A percentile compares a stretch with the other conserved stretches of the same genome.
Evolutionary conservation across 23 tunicate species (phyloP).

Genomic region (Phallusia fumigata): DNA sequence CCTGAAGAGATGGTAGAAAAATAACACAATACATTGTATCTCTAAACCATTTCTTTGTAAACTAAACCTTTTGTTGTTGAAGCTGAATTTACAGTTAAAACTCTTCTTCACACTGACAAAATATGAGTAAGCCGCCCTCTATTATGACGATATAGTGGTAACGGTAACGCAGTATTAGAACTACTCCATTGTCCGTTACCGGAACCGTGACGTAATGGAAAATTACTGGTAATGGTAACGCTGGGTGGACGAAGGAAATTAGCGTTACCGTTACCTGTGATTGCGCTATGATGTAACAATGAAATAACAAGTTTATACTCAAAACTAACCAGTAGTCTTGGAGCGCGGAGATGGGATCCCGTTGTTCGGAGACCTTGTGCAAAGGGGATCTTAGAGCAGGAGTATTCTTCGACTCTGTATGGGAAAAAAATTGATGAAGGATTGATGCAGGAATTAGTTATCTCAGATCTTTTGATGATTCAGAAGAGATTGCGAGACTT

Average conservation of each 20-base stretch:
- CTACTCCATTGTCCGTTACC: background rate
- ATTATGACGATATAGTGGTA: background rate
- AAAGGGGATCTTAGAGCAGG: background rate
- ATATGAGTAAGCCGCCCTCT: too few relatives aligned
- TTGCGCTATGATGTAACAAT: background rate
- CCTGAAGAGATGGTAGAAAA: background rate
- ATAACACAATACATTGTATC: background rate
- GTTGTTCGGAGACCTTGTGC: background rate
- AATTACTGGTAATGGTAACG: constrained; percentile 11
- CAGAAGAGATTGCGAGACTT: background rate
- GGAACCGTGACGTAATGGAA: background rate
- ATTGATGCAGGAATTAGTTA: background rate
- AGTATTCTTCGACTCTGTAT: background rate
- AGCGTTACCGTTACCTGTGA: background rate
- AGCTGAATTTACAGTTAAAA: background rate
- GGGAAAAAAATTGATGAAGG: background rate
- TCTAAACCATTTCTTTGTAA: too few relatives aligned
- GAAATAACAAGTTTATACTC: background rate
- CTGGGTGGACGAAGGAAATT: background rate
- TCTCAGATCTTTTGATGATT: background rate
- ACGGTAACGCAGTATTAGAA: background rate
- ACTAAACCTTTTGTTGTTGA: background rate
- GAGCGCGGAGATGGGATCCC: background rate
- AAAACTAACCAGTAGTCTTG: background rate
- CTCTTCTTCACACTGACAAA: background rate